These are phyloP conservation scores for Onychostruthus taczanowskii DNA, from an alignment of 2,113 vertebrate species.

Conservation along the genomic window DNA sequence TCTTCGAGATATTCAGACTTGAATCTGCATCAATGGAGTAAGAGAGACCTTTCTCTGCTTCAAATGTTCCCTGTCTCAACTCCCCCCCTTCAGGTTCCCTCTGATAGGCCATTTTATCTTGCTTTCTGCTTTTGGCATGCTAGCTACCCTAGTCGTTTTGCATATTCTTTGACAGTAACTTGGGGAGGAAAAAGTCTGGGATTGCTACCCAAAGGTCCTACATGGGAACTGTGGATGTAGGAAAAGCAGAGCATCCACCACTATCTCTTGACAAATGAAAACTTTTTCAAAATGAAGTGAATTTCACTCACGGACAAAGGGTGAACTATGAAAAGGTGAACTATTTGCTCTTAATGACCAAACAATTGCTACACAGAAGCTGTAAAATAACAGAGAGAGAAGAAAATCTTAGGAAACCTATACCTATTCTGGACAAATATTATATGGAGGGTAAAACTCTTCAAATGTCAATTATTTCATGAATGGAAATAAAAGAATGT, in stretches of 20 bases:
- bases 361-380: not conserved
- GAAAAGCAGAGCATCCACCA: not conserved
- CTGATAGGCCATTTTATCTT: not conserved
- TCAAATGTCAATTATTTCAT: not conserved
- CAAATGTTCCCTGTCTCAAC: not conserved
- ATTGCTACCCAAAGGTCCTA: not conserved
- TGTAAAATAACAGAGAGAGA: not conserved
- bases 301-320: not conserved
- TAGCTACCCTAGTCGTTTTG: not conserved
- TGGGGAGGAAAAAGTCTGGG: not conserved
- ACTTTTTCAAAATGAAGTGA: not conserved
- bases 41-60: not conserved
- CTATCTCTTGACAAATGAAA: not conserved
- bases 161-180: not conserved
- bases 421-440: not conserved
- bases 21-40: not conserved
- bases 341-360: not conserved
- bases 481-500: not conserved
- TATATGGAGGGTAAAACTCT: not conserved
- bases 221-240: rapidly evolving
- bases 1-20: not conserved
- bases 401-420: not conserved
- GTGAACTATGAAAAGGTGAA: not conserved
- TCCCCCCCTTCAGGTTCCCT: not conserved
- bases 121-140: not conserved